phyloP scores from a whole-genome alignment of 2,888 invertebrate species.

The Sinhomidia bicolor region DNA sequence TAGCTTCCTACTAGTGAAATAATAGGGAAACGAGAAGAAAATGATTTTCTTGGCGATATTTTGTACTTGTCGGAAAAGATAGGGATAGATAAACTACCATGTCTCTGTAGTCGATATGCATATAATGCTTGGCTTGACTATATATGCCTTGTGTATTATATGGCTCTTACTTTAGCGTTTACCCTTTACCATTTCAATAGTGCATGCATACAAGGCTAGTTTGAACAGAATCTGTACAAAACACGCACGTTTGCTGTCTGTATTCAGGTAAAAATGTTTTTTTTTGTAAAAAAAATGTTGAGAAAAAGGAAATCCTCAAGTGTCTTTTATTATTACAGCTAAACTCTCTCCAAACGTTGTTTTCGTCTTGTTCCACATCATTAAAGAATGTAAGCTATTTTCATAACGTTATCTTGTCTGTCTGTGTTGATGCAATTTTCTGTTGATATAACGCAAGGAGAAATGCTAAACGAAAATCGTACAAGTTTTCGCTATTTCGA shows the following conservation, averaged over 20 bases:
- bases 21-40: not conserved
- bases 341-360: not conserved
- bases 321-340: conserved; percentile 43
- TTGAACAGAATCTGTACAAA: not conserved
- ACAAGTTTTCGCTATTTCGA: too few species aligned
- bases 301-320: conserved; percentile 60
- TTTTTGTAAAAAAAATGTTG: conserved; percentile 45
- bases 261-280: not conserved
- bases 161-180: too few species aligned
- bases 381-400: not conserved
- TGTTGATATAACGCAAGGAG: too few species aligned
- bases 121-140: too few species aligned
- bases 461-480: too few species aligned
- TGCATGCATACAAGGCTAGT: too few species aligned
- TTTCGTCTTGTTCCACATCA: not conserved
- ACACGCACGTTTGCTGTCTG: not conserved
- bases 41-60: conserved; percentile 8
- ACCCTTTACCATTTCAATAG: not conserved
- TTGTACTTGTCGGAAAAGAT: too few species aligned
- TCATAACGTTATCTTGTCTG: not conserved
- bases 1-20: not conserved
- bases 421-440: too few species aligned
- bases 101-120: too few species aligned
- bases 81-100: too few species aligned
- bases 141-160: too few species aligned